These are phyloP conservation scores for Nasalis larvatus DNA, from an alignment of 2,113 vertebrate species.

Conservation along the genomic window DNA sequence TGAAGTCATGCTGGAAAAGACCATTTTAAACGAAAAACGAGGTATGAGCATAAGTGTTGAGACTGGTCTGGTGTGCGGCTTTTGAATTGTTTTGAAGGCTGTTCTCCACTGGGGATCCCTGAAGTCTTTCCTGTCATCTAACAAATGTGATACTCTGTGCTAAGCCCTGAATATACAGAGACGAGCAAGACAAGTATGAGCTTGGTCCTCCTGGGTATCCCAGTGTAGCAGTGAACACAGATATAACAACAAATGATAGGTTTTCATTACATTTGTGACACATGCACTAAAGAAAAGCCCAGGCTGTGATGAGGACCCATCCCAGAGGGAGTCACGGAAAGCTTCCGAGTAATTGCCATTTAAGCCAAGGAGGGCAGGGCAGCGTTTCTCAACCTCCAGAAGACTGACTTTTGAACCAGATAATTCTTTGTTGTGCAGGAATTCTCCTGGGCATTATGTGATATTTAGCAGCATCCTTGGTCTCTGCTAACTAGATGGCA, in stretches of 20 bases:
- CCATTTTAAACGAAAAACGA: conserved; percentile 40
- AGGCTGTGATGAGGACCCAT: no score
- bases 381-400: not conserved
- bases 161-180: not conserved
- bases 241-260: not conserved
- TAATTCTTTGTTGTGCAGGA: not conserved
- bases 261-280: not conserved
- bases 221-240: not conserved
- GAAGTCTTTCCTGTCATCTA: not conserved
- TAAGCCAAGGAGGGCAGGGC: not conserved
- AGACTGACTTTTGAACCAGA: not conserved
- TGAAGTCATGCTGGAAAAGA: conserved; percentile 29
- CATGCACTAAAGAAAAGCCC: not conserved
- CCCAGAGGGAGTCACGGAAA: not conserved
- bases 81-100: not conserved
- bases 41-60: not conserved
- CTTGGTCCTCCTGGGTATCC: not conserved
- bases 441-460: not conserved
- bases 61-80: not conserved
- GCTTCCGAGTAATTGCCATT: not conserved
- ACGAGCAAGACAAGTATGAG: not conserved
- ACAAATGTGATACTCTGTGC: not conserved
- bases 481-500: not conserved
- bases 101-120: not conserved
- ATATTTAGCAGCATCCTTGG: not conserved